Percentiles rank a stretch among this genome's conserved stretches.
These are phyloP conservation scores for Chinchilla lanigera DNA, from an alignment of 2,113 vertebrate genomes.

Conservation along the genomic window DNA sequence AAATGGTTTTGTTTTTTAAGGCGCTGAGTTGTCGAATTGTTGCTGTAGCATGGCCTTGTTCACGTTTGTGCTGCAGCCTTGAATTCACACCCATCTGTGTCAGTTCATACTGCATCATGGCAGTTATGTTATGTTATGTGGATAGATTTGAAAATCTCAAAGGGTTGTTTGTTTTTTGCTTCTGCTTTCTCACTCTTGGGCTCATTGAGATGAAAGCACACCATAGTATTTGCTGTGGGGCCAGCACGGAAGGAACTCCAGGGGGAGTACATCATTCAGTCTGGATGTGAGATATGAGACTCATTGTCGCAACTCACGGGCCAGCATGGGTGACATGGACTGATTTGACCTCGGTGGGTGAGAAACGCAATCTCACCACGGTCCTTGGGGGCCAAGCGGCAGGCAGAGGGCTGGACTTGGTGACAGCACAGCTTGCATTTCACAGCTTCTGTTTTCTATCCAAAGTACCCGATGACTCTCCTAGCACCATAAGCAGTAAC, in stretches of 20 bases:
- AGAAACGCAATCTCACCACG: not conserved
- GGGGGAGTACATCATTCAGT: not conserved
- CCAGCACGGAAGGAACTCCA: too few species aligned
- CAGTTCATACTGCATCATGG: not conserved
- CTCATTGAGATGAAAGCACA: not conserved
- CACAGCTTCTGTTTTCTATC: not conserved
- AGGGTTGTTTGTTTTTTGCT: not conserved
- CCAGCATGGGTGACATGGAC: not conserved
- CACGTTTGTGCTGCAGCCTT: not conserved
- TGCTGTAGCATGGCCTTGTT: not conserved
- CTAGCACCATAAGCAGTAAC: not conserved
- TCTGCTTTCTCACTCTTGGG: not conserved
- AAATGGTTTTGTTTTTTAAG: not conserved
- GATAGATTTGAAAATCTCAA: not conserved
- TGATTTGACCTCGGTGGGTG: not conserved
- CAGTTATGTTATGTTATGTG: not conserved
- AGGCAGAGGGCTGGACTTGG: too few species aligned
- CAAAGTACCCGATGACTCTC: not conserved
- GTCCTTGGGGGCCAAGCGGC: not conserved
- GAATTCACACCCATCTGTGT: not conserved
- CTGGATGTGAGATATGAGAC: not conserved
- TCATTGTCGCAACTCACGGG: not conserved
- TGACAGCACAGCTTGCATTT: not conserved
- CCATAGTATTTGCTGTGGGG: not conserved
- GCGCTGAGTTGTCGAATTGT: not conserved